Conservation (phyloP, 1,140 invertebrate species). For the Aphidius ervi region DNA sequence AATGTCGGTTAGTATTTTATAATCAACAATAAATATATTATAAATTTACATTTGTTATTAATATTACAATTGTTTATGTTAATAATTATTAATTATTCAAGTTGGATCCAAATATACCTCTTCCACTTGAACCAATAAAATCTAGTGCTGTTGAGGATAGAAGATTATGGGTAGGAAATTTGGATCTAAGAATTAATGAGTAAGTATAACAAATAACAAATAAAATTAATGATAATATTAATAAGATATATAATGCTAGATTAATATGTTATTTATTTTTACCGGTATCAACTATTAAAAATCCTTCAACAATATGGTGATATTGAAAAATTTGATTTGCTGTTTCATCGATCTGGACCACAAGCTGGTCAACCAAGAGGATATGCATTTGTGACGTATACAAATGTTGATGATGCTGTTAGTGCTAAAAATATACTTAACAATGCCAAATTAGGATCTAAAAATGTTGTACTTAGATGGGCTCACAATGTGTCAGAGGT, state of each 20-base stretch:
- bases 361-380: slow-evolving; percentile 82
- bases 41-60: background rate
- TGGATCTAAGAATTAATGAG: slow-evolving; percentile 85
- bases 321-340: slow-evolving; percentile 90
- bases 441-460: slow-evolving; percentile 69
- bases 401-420: slow-evolving; percentile 61
- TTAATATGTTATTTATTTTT: slow-evolving; percentile 46
- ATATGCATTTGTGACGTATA: slow-evolving; percentile 90
- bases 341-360: slow-evolving; percentile 86
- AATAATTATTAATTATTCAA: slow-evolving; percentile 18
- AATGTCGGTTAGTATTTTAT: too few relatives aligned
- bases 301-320: slow-evolving; percentile 86
- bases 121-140: slow-evolving; percentile 60
- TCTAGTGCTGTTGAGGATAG: slow-evolving; percentile 61
- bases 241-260: slow-evolving; percentile 4
- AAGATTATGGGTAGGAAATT: slow-evolving; percentile 85
- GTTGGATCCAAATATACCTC: slow-evolving; percentile 45
- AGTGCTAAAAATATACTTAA: slow-evolving; percentile 67
- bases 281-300: slow-evolving; percentile 91
- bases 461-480: slow-evolving; percentile 74
- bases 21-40: too few relatives aligned
- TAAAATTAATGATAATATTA: slow-evolving; percentile 24
- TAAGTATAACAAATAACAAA: slow-evolving; percentile 64
- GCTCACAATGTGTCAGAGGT: slow-evolving; percentile 70
- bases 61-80: background rate